Conservation (phyloP, 1,140 invertebrate species). For the Drosophila kepulauana region DNA sequence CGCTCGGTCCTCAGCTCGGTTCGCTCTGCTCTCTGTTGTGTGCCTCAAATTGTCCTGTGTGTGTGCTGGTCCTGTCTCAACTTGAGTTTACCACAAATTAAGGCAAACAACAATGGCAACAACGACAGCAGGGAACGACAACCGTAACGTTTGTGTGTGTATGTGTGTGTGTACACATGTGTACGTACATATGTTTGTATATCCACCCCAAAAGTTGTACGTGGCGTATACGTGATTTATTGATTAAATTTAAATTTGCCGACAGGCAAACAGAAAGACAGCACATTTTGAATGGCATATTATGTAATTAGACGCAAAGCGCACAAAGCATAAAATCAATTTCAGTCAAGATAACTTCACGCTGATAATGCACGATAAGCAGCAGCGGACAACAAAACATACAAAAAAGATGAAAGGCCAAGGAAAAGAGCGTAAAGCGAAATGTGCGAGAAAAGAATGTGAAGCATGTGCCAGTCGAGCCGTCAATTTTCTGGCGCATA, state of each 20-base stretch:
- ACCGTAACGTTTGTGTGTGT: constrained; percentile 6
- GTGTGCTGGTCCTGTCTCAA: constrained; percentile 21
- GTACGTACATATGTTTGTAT: constrained; percentile 9
- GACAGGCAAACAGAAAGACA: constrained; percentile 34
- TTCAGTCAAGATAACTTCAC: constrained; percentile 11
- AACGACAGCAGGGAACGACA: constrained; percentile 3
- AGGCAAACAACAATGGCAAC: constrained; percentile 61
- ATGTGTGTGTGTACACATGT: constrained; percentile 14
- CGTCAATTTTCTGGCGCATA: background rate
- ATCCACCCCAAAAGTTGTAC: constrained; percentile 26
- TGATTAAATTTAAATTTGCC: constrained; percentile 71
- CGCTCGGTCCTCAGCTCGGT: background rate
- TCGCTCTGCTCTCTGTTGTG: background rate
- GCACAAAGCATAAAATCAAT: constrained; percentile 27
- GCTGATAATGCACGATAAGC: constrained; percentile 23
- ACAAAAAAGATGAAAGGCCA: constrained; percentile 6
- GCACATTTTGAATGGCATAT: constrained; percentile 45
- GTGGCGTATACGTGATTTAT: constrained; percentile 73
- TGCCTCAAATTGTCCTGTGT: constrained; percentile 42
- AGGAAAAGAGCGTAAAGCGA: constrained; percentile 9
- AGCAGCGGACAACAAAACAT: background rate
- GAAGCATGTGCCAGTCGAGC: constrained; percentile 29
- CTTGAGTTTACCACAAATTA: constrained; percentile 68
- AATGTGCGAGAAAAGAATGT: constrained; percentile 5
- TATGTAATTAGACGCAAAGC: constrained; percentile 57